Percentiles rank a stretch among this genome's conserved stretches.
Evolutionary conservation across 2,797 vertebrate genomes (phyloP).

Genomic region (Scyliorhinus canicula): DNA sequence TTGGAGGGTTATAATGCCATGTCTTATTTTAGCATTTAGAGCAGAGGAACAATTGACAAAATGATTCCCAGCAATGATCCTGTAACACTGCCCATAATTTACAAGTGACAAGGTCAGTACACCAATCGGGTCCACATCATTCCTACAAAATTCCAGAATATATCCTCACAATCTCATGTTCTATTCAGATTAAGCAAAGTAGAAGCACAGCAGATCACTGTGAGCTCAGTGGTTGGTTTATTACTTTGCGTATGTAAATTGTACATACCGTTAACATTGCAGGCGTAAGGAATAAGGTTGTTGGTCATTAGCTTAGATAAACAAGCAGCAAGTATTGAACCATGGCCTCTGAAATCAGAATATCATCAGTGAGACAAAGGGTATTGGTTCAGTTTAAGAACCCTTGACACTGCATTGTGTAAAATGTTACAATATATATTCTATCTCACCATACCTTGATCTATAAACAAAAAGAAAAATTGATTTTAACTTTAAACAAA

Average conservation of each 20-base stretch:
- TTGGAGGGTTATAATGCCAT: background rate
- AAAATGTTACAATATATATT: background rate
- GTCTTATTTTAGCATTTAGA: background rate
- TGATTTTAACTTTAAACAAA: background rate
- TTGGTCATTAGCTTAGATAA: conserved; percentile 72
- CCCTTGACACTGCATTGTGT: background rate
- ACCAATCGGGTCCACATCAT: background rate
- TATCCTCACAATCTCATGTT: background rate
- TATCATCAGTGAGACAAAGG: background rate
- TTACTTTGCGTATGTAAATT: background rate
- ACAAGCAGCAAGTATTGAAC: conserved; percentile 60
- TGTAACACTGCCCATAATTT: background rate
- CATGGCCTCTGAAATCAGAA: conserved; percentile 55
- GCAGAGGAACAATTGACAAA: background rate
- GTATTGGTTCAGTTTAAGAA: background rate
- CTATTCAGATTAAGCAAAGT: background rate
- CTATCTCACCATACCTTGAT: background rate
- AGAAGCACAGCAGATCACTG: background rate
- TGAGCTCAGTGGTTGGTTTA: background rate
- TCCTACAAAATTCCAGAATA: background rate
- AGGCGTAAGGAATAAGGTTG: conserved; percentile 70
- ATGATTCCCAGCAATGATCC: background rate
- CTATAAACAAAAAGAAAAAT: background rate
- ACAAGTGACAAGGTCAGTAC: background rate
- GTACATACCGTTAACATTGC: conserved; percentile 68